phyloP scores from a whole-genome alignment of 1,140 invertebrate species.

The Euglossa dilemma region DNA sequence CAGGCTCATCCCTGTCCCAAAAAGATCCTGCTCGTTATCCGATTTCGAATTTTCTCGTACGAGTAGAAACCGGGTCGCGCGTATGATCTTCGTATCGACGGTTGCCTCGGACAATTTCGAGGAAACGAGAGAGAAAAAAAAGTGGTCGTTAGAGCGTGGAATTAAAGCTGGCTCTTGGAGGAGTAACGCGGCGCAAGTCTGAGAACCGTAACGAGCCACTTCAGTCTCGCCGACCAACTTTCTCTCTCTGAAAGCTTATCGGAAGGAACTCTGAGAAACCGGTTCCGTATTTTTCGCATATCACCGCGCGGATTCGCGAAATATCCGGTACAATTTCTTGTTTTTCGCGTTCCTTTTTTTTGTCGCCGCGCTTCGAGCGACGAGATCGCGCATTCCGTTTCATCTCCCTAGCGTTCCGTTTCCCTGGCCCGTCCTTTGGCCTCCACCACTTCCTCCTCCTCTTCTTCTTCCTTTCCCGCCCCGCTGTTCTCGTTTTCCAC shows the following conservation, averaged over 20 bases:
- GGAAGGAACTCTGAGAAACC: constrained; percentile 46
- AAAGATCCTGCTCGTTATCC: background rate
- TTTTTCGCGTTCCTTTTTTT: background rate
- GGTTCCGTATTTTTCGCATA: constrained; percentile 26
- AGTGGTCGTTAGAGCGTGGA: constrained; percentile 58
- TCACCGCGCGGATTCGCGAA: background rate
- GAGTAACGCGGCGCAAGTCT: constrained; percentile 37
- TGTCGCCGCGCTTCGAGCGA: too few relatives aligned
- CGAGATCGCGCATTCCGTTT: background rate
- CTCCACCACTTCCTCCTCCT: too few relatives aligned
- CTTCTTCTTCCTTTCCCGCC: background rate
- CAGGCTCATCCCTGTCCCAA: too few relatives aligned
- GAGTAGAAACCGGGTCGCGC: too few relatives aligned
- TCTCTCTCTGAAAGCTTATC: constrained; percentile 45
- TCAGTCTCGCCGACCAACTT: constrained; percentile 27
- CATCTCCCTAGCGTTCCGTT: background rate
- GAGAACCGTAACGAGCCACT: constrained; percentile 60
- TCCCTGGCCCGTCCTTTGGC: background rate
- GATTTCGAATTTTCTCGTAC: too few relatives aligned
- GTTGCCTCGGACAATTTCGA: background rate
- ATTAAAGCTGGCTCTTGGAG: constrained; percentile 46
- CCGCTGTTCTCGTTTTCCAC: background rate
- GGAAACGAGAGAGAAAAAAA: background rate
- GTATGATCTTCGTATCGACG: constrained; percentile 8
- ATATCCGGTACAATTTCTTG: constrained; percentile 22